A percentile compares a stretch with the other conserved stretches of the same genome.
phyloP scores from a whole-genome alignment of 2,797 vertebrate genomes.

The Perodicticus potto region DNA sequence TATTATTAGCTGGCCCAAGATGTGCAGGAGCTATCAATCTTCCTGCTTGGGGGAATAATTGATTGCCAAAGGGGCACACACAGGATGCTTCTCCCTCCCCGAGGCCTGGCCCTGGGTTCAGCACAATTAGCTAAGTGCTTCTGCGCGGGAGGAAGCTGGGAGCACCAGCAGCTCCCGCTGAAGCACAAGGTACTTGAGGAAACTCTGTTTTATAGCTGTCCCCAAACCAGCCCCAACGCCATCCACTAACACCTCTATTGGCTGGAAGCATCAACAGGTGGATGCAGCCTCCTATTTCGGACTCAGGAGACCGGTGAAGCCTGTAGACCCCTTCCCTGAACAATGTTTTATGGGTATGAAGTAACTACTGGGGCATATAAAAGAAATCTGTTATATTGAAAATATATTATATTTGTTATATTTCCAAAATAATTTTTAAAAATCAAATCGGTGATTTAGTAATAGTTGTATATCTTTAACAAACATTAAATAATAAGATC shows the following conservation, averaged over 20 bases:
- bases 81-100: conserved; percentile 57
- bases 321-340: background rate
- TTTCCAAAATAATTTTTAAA: background rate
- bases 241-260: too few species aligned
- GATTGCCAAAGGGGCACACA: conserved; percentile 12
- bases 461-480: conserved; percentile 26
- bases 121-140: conserved; percentile 74
- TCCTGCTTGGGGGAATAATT: conserved; percentile 61
- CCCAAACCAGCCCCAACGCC: background rate
- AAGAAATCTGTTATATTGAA: conserved; percentile 1
- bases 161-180: background rate
- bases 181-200: conserved; percentile 60
- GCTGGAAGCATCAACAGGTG: background rate
- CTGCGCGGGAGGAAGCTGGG: background rate
- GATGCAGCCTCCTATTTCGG: background rate
- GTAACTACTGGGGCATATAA: background rate
- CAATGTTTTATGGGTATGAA: background rate
- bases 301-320: background rate
- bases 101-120: conserved; percentile 62
- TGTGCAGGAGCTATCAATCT: conserved; percentile 62
- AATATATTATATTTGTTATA: background rate
- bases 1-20: conserved; percentile 54
- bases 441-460: background rate
- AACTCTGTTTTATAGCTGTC: background rate
- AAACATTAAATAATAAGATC: conserved; percentile 48